Base-by-base conservation (phyloP, 1,140 invertebrate species). In the Sarcophaga peregrina region DNA sequence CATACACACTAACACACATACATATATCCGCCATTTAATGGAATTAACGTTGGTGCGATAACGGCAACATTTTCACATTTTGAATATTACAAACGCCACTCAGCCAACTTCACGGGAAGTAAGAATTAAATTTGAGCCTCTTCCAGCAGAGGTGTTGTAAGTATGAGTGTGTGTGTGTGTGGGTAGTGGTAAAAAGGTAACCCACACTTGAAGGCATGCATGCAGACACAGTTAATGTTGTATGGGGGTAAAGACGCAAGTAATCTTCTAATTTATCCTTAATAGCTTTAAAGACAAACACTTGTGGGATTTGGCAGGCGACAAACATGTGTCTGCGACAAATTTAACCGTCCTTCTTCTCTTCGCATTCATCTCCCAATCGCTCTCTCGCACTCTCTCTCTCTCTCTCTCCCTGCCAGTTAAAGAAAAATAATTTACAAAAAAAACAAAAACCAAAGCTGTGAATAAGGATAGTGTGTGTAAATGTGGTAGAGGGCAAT, bases 201-300 rank as follows among this genome's bases (percentile, higher is more conserved):
- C 25, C 46, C 47, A 52, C 50, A 78, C 75, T 50, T 78, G 15
- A 17, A 48, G 20, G 47, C 75, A 50, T 78, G 17, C 8, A 11
- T 46, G 75, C 48, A n/a, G 50, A 15, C 47, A 13, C 73, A 7
- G 10, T 15, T 20, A 75, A 9, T 13, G 45, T 52, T 47, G 45
- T 8, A n/a, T 47, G 8, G 10, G 4, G 75, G n/a, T n/a, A 46
- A 50, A 48, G 74, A 10, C 75, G 75, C 75, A 48, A 78, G 75
- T 78, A 78, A 78, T 78, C 75, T 78, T 78, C 75, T 78, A 78
- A 78, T 78, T 78, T 78, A 78, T 47, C 47, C 75, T 37, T 78
- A 78, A 78, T 78, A 78, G 75, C 75, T 78, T 78, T 50, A 78
- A 78, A 78, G 75, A 78, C 75, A 78, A 78, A 78, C 75, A 78